phyloP scores from a whole-genome alignment of 2,888 invertebrate genomes.

The Andrena praecox region DNA sequence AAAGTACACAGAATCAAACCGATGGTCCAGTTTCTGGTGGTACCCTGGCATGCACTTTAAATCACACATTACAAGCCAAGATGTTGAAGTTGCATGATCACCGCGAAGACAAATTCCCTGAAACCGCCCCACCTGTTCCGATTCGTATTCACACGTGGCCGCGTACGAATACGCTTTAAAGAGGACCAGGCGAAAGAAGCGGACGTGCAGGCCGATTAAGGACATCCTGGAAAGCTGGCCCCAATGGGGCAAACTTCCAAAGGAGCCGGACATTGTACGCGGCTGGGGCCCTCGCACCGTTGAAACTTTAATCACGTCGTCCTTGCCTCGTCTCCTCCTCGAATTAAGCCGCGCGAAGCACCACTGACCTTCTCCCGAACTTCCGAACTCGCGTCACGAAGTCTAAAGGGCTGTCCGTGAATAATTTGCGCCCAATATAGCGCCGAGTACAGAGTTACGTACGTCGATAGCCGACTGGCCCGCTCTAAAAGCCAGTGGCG shows the following conservation, averaged over 20 bases:
- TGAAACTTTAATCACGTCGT: slow-evolving; percentile 61
- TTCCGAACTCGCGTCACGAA: background rate
- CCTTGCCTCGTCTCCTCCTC: slow-evolving; percentile 4
- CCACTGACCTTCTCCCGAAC: slow-evolving; percentile 45
- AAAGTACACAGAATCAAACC: no score
- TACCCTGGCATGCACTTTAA: no score
- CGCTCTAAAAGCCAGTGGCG: no score
- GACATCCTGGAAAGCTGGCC: slow-evolving; percentile 66
- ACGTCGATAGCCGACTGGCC: no score
- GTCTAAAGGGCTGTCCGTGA: background rate
- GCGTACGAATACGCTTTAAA: slow-evolving; percentile 33
- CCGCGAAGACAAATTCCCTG: background rate
- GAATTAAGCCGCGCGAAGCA: slow-evolving; percentile 39
- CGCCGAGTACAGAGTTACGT: background rate
- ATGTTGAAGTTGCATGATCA: background rate
- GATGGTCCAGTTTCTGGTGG: no score
- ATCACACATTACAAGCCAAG: no score
- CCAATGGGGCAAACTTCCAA: slow-evolving; percentile 59
- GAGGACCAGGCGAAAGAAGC: slow-evolving; percentile 33
- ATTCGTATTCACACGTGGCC: slow-evolving; percentile 37
- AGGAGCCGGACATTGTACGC: slow-evolving; percentile 66
- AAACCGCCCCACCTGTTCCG: slow-evolving; percentile 14
- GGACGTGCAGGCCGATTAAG: slow-evolving; percentile 70
- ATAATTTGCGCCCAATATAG: slow-evolving; percentile 22
- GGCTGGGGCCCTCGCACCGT: slow-evolving; percentile 40